Conservation (phyloP, 2,888 invertebrate species). For the Watsonalla cultraria region DNA sequence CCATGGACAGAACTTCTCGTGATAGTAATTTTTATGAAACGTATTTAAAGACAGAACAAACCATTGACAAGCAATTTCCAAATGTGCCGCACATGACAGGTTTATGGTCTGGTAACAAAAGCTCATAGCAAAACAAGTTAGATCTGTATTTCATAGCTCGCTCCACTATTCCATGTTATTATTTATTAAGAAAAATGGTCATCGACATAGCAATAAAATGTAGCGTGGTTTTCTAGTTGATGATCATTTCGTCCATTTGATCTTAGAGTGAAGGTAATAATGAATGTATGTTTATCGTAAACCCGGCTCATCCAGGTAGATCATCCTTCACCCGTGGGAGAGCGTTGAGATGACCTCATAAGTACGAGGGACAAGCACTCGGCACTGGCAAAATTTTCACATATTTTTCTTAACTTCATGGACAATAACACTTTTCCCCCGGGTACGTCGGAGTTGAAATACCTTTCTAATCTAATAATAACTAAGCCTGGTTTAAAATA, state of each 20-base stretch:
- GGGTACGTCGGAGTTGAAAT: too few relatives aligned
- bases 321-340: not conserved
- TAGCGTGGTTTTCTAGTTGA: not conserved
- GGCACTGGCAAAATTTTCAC: not conserved
- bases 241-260: not conserved
- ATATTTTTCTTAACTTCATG: not conserved
- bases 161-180: not conserved
- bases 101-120: not conserved
- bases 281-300: too few relatives aligned
- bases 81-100: not conserved
- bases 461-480: too few relatives aligned
- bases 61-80: not conserved
- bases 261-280: too few relatives aligned
- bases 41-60: not conserved
- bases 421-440: not conserved
- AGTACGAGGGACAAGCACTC: not conserved
- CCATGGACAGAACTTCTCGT: conserved; percentile 8
- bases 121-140: not conserved
- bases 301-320: not conserved
- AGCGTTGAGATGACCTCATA: not conserved
- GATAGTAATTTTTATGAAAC: conserved; percentile 6
- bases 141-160: not conserved
- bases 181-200: not conserved
- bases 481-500: too few relatives aligned
- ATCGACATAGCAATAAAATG: not conserved